Evolutionary conservation across 1,140 invertebrate species (phyloP).

Genomic region (Chelonus insularis): DNA sequence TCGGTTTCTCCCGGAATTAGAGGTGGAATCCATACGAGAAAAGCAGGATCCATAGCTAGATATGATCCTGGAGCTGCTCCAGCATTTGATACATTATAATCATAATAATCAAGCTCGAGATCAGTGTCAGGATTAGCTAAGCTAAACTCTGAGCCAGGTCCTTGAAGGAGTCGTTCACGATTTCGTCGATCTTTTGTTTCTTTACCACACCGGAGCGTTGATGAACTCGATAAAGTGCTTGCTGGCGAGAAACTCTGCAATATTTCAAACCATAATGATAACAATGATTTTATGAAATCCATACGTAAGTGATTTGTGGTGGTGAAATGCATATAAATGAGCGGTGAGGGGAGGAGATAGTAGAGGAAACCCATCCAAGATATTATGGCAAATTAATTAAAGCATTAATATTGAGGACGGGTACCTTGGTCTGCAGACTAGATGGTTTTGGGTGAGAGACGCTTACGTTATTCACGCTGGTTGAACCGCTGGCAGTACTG

Average conservation of each 20-base stretch:
- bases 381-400: slow-evolving; percentile 20
- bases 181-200: slow-evolving; percentile 78
- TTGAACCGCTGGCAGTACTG: slow-evolving; percentile 40
- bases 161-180: slow-evolving; percentile 67
- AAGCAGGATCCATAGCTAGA: slow-evolving; percentile 84
- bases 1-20: slow-evolving; percentile 57
- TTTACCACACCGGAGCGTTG: slow-evolving; percentile 60
- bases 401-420: slow-evolving; percentile 27
- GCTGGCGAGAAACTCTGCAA: slow-evolving; percentile 71
- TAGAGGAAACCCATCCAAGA: slow-evolving; percentile 7
- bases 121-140: slow-evolving; percentile 73
- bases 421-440: slow-evolving; percentile 43
- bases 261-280: too few relatives aligned
- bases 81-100: slow-evolving; percentile 81
- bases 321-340: not conserved
- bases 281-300: too few relatives aligned
- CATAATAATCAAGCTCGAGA: slow-evolving; percentile 85
- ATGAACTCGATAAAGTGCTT: slow-evolving; percentile 64
- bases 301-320: too few relatives aligned
- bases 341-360: not conserved
- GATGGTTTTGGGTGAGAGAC: slow-evolving; percentile 40
- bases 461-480: slow-evolving; percentile 50
- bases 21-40: slow-evolving; percentile 84
- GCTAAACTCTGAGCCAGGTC: slow-evolving; percentile 76
- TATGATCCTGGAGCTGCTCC: slow-evolving; percentile 81